Base-by-base conservation (phyloP, 1,140 invertebrate species). In the Vollenhovia emeryi region DNA sequence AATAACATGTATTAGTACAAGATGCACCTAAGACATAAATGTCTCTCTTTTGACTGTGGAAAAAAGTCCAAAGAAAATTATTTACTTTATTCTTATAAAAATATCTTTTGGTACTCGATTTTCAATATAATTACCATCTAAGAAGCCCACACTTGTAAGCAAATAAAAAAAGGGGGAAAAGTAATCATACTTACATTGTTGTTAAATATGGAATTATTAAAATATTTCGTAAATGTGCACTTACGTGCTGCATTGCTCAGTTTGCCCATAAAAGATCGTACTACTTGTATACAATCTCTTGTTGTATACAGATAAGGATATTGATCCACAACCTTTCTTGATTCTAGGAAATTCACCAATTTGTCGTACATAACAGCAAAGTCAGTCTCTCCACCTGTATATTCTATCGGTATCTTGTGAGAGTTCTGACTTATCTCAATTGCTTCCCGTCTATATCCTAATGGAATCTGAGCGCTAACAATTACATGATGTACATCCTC, bases 381-480 rank as follows among this genome's bases (percentile, higher is more conserved):
- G 6, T 94, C 78, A 3, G 24, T 84, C 85, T 94, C 89, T 33
- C 91, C 92, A 4, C 75, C 82, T 8, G 24, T 0, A n/a, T 91
- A 15, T 30, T 95, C 93, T 3, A 93, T 90, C 74, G 95, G 93
- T 15, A 96, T 92, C 30, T 95, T 91, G 78, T 96, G 96, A 0
- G 94, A 94, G 3, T 94, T 90, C 33, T 94, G 80, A n/a, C 95
- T 94, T 7, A 93, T 93, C 7, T 93, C 87, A 64, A 95, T 93
- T 0, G 96, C 95, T 50, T 95, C 94, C 27, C 91, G 92, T 0
- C 93, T 93, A 84, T 95, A 96, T 0, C 96, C 96, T 0, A 95
- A 48, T 33, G 95, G 95, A 64, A 96, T 94, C 6, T 89, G 62
- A 50, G 95, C 94, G 74, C 95, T 95, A 0, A 96, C 91, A 13